A percentile compares a stretch with the other conserved stretches of the same genome.
Conservation (phyloP, 2,797 vertebrate genomes). For the Malurus splendens region DNA sequence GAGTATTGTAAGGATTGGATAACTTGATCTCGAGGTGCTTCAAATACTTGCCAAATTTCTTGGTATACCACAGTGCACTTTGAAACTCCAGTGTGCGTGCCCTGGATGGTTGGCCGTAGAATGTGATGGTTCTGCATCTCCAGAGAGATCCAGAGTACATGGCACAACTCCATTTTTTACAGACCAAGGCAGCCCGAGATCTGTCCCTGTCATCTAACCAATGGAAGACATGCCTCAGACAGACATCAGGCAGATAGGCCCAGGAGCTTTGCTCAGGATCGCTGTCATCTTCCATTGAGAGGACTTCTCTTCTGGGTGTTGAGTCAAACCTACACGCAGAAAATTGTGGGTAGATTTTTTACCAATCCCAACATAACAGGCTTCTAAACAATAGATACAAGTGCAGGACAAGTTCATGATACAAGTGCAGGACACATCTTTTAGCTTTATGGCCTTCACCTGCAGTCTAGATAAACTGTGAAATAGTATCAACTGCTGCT, state of each 20-base stretch:
- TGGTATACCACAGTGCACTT: conserved; percentile 63
- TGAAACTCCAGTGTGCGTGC: conserved; percentile 13
- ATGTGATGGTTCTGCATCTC: conserved; percentile 67
- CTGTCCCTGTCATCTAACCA: conserved; percentile 69
- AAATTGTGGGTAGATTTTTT: neutral
- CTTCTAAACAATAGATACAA: neutral
- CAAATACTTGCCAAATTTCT: conserved; percentile 68
- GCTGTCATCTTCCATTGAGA: neutral
- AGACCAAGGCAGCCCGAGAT: conserved; percentile 66
- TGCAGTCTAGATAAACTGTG: neutral
- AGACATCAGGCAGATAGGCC: conserved; percentile 68
- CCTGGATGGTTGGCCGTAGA: conserved; percentile 56
- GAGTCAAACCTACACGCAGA: neutral
- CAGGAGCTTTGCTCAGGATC: conserved; percentile 53
- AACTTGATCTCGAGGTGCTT: conserved; percentile 70
- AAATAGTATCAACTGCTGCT: neutral
- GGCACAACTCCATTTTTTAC: conserved; percentile 66
- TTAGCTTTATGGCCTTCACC: neutral
- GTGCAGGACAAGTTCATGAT: neutral
- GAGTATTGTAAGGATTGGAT: conserved; percentile 38
- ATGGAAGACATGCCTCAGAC: conserved; percentile 67
- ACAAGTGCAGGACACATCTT: neutral
- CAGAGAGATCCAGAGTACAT: conserved; percentile 73
- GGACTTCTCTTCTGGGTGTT: neutral
- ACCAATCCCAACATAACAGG: neutral